Percentiles rank a stretch among this genome's conserved stretches.
These are phyloP conservation scores for Cuculus canorus DNA, from an alignment of 2,797 vertebrate genomes.

Conservation along the genomic window DNA sequence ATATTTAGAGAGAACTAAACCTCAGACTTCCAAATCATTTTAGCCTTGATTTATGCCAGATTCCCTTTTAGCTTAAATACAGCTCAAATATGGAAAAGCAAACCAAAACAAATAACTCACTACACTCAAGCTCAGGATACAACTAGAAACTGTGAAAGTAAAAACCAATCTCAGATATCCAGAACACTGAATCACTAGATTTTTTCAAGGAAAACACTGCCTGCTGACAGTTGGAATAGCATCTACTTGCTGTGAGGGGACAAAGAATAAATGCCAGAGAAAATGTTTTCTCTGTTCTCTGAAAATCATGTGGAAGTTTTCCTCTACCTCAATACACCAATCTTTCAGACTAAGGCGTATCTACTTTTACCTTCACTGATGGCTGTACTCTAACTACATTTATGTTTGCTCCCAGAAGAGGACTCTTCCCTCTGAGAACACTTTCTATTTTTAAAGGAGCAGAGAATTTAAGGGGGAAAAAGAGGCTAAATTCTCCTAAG, in stretches of 20 bases:
- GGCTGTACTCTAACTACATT: background rate
- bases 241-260: background rate
- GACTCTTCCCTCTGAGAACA: background rate
- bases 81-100: background rate
- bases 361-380: background rate
- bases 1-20: background rate
- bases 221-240: background rate
- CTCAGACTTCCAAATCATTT: background rate
- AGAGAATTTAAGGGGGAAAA: background rate
- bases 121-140: background rate
- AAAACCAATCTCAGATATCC: background rate
- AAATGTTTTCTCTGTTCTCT: background rate
- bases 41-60: background rate
- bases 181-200: background rate
- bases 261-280: background rate
- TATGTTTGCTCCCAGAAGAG: background rate
- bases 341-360: background rate
- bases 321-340: background rate
- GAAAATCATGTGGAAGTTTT: background rate
- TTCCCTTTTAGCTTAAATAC: background rate
- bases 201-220: background rate
- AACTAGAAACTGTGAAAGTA: background rate
- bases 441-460: slow-evolving; percentile 45
- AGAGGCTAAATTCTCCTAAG: background rate
- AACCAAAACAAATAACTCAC: background rate